A percentile compares a stretch with the other conserved stretches of the same genome.
Conservation (phyloP, 1,140 invertebrate genomes). For the Drosophila tani region DNA sequence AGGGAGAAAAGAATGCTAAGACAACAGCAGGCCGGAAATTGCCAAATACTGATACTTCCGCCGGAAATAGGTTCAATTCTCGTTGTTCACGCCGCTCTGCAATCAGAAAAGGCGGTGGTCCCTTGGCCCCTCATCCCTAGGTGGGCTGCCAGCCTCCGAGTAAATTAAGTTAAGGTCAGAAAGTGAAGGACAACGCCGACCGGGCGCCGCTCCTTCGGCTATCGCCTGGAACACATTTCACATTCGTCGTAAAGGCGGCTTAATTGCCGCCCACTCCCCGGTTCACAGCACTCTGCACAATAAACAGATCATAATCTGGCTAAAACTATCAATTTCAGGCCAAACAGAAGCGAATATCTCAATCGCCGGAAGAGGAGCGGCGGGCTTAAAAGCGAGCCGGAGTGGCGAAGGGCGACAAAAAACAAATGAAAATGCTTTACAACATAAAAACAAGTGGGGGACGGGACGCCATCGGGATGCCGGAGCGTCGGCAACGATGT, state of each 20-base stretch:
- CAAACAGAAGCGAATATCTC: slow-evolving; percentile 49
- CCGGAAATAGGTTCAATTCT: slow-evolving; percentile 81
- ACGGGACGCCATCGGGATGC: slow-evolving; percentile 1
- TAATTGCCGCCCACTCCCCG: slow-evolving; percentile 59
- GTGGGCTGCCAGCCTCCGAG: slow-evolving; percentile 10
- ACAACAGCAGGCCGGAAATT: slow-evolving; percentile 70
- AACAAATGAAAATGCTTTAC: slow-evolving; percentile 66
- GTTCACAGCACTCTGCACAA: slow-evolving; percentile 62
- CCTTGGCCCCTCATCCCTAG: neutral
- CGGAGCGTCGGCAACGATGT: slow-evolving; percentile 53
- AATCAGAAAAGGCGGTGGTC: neutral
- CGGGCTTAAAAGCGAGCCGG: slow-evolving; percentile 9
- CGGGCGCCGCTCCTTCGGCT: slow-evolving; percentile 29
- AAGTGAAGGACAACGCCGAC: slow-evolving; percentile 46
- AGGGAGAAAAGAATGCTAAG: slow-evolving; percentile 38
- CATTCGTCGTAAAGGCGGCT: slow-evolving; percentile 55
- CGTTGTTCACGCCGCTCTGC: slow-evolving; percentile 34
- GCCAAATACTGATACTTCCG: slow-evolving; percentile 77
- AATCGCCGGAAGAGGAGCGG: slow-evolving; percentile 4
- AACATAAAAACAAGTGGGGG: slow-evolving; percentile 47
- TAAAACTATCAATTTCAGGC: slow-evolving; percentile 72
- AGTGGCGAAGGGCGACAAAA: slow-evolving; percentile 17
- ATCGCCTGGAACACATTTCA: slow-evolving; percentile 58
- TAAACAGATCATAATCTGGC: slow-evolving; percentile 78
- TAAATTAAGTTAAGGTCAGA: slow-evolving; percentile 56